These are phyloP conservation scores for Catharus bicknelli DNA, from an alignment of 2,113 vertebrate species.

Conservation along the genomic window DNA sequence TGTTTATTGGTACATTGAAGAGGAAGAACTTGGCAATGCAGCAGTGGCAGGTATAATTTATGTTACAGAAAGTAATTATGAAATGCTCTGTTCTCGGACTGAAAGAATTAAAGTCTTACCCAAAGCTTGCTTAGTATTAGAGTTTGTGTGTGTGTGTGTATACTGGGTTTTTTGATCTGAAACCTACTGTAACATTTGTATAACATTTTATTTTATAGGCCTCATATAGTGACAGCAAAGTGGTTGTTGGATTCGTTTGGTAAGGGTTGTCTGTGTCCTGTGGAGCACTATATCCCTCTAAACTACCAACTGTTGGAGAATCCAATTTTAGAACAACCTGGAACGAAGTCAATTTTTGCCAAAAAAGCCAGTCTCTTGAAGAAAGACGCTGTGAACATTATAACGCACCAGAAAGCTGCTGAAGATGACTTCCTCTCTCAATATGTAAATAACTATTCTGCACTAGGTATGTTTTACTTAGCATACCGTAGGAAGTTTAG, in stretches of 20 bases:
- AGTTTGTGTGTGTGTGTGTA: background rate
- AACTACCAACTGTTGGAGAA: constrained; percentile 80
- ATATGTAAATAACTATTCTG: constrained; percentile 81
- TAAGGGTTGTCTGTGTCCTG: constrained; percentile 82
- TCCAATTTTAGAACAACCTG: constrained; percentile 68
- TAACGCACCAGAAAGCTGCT: constrained; percentile 70
- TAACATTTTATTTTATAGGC: constrained; percentile 74
- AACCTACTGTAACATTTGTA: background rate
- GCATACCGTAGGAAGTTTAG: background rate
- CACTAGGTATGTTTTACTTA: constrained; percentile 74
- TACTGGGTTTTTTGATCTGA: background rate
- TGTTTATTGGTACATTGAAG: background rate
- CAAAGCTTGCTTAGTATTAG: background rate
- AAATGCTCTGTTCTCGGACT: background rate
- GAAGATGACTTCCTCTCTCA: constrained; percentile 90
- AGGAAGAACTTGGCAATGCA: background rate
- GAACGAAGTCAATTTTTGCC: constrained; percentile 31
- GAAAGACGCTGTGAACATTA: constrained; percentile 35
- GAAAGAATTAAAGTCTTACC: background rate
- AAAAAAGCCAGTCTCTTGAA: constrained; percentile 52
- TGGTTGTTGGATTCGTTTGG: constrained; percentile 92
- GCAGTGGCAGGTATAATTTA: background rate
- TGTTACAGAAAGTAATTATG: background rate
- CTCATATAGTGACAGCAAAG: constrained; percentile 86
- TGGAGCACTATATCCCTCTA: constrained; percentile 81